Conservation (phyloP, 1,140 invertebrate species). For the Artemia franciscana region DNA sequence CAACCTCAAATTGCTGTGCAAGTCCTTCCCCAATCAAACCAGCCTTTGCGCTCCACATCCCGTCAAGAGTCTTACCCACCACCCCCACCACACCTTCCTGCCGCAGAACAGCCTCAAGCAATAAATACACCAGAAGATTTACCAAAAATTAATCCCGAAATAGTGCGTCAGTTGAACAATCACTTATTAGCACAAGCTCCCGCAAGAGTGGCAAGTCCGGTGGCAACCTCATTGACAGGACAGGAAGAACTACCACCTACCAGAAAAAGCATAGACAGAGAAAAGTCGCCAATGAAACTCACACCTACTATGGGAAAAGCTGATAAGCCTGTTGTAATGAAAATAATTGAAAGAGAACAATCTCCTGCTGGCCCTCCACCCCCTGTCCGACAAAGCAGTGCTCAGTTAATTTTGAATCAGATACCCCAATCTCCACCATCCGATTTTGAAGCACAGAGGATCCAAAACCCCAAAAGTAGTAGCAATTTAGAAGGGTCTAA, state of each 20-base stretch:
- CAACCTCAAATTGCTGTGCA: conserved; percentile 40
- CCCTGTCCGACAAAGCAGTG: not conserved
- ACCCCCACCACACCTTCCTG: conserved; percentile 13
- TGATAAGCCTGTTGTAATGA: not conserved
- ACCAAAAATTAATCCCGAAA: not conserved
- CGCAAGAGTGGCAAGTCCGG: not conserved
- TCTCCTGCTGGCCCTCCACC: not conserved
- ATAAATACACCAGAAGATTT: not conserved
- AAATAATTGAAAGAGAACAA: not conserved
- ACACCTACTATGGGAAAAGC: not conserved
- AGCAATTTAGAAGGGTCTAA: not conserved
- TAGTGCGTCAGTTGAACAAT: not conserved
- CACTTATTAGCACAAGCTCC: conserved; percentile 1
- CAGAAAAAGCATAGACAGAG: not conserved
- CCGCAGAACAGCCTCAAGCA: conserved; percentile 3
- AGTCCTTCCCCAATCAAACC: conserved; percentile 29
- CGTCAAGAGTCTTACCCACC: conserved; percentile 5
- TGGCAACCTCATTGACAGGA: not conserved
- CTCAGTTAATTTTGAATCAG: not conserved
- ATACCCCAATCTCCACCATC: not conserved
- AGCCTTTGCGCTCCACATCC: not conserved
- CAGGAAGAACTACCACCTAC: not conserved
- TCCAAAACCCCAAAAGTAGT: not conserved
- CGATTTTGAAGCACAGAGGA: not conserved
- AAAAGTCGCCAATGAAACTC: not conserved